Base-by-base conservation (phyloP, 2,888 invertebrate species). In the Noctua pronuba region DNA sequence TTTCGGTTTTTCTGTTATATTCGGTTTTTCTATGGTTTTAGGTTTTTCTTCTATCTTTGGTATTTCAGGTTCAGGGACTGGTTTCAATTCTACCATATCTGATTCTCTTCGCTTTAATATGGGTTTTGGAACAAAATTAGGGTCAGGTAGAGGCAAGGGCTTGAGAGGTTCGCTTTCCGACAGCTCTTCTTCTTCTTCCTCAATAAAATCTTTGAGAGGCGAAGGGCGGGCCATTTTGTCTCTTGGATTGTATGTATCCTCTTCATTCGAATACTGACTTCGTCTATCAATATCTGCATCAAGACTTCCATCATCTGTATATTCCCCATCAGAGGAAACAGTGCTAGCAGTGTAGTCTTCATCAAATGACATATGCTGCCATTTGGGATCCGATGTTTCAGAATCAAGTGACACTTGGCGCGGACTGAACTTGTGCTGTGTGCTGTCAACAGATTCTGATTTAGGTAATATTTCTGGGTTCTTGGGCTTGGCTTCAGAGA, bases 71-170 rank as follows among this genome's bases (percentile, higher is more conserved):
- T 90, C 84, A 55, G 79, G 52, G 41, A 79, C 74, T 70, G 85
- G 79, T 81, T 92, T 94, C 28, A 80, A 62, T 77, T 91, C 92
- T 41, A 89, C 90, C 11, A 93, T 86, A 38, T 89, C 82, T 60
- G 80, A 31, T 66, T 96, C 97, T 77, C 97, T 96, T 75, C 97
- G 97, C 91, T 98, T 98, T 24, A 98, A 92, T 88, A 98, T 98
- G 0, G 98, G 98, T 92, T 98, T 98, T 1, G 98, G 98, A 52
- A 98, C 94, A 90, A 98, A 97, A 92, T 97, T 98, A 0, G 98
- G 98, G 92, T 97, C 97, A 0, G 98, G 97, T 66, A 97, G 93
- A n/a, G 98, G 97, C 79, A 97, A 93, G 1, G 97, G 97, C 86
- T 97, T 97, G 1, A 97, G 96, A 4, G 97, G 93, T 84, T 97